phyloP scores from a whole-genome alignment of 1,140 invertebrate genomes.

The Bicyclus anynana region DNA sequence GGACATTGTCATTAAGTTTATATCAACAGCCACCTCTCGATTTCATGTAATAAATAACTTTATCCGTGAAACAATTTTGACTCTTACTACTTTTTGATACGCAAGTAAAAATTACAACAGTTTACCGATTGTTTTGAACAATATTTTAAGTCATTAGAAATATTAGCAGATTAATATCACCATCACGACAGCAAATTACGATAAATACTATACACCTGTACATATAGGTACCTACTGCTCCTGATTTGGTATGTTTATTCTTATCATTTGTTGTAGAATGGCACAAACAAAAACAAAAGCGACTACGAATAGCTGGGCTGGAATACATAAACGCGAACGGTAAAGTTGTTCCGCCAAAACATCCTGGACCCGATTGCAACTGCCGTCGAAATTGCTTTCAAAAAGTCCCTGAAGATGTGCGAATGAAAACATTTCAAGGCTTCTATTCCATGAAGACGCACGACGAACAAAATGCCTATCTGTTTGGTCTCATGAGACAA shows the following conservation, averaged over 20 bases:
- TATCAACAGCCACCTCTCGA: slow-evolving; percentile 2
- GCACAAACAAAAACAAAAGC: slow-evolving; percentile 79
- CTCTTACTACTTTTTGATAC: slow-evolving; percentile 71
- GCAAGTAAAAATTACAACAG: slow-evolving; percentile 28
- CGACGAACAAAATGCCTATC: slow-evolving; percentile 79
- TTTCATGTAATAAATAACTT: slow-evolving; percentile 24
- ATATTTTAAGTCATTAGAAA: neutral
- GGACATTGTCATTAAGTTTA: neutral
- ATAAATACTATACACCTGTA: neutral
- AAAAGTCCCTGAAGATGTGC: slow-evolving; percentile 73
- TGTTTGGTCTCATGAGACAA: slow-evolving; percentile 79
- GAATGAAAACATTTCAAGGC: slow-evolving; percentile 76
- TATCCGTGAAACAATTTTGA: slow-evolving; percentile 41
- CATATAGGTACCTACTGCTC: neutral
- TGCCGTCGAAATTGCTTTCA: slow-evolving; percentile 76
- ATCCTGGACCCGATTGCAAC: slow-evolving; percentile 76
- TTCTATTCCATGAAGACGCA: slow-evolving; percentile 79
- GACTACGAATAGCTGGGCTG: slow-evolving; percentile 75
- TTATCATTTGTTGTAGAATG: slow-evolving; percentile 66
- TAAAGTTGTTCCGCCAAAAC: slow-evolving; percentile 73
- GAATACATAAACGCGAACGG: slow-evolving; percentile 79
- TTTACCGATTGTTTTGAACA: slow-evolving; percentile 19
- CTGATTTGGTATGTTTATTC: too few relatives aligned
- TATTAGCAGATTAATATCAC: neutral
- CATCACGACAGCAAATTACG: neutral